Percentiles rank a stretch among this genome's conserved stretches.
phyloP scores from a whole-genome alignment of 2,888 invertebrate species.

The Eupithecia tripunctaria region DNA sequence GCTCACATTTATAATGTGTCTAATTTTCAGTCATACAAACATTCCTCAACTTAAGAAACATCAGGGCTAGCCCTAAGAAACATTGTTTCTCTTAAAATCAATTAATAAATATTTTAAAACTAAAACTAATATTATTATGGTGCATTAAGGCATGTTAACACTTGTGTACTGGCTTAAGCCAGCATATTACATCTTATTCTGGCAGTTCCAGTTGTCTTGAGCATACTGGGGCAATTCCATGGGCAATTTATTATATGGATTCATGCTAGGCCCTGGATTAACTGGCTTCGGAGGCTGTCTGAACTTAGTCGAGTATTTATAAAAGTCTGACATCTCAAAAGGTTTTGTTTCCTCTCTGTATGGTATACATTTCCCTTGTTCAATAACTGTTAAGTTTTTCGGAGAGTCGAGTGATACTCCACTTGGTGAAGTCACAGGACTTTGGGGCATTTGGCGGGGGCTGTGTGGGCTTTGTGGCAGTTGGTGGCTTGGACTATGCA shows the following conservation, averaged over 20 bases:
- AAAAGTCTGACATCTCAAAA: constrained; percentile 99
- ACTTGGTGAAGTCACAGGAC: constrained; percentile 73
- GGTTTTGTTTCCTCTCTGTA: constrained; percentile 97
- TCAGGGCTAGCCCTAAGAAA: background rate
- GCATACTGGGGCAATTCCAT: constrained; percentile 75
- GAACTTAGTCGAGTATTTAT: constrained; percentile 98
- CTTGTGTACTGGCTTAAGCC: background rate
- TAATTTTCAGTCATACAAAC: background rate
- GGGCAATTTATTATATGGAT: constrained; percentile 70
- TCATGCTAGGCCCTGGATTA: constrained; percentile 60
- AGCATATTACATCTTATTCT: constrained; percentile 45
- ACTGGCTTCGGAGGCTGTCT: constrained; percentile 84
- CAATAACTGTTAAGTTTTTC: constrained; percentile 92
- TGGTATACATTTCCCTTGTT: constrained; percentile 95
- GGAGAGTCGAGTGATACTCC: constrained; percentile 89
- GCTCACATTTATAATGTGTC: background rate
- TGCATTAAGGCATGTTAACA: background rate
- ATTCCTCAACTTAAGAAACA: background rate
- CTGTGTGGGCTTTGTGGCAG: constrained; percentile 65
- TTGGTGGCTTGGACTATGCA: constrained; percentile 64
- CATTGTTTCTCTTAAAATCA: background rate
- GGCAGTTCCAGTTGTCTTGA: constrained; percentile 76
- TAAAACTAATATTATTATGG: constrained; percentile 3
- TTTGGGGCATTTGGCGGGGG: constrained; percentile 67
- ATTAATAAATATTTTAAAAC: constrained; percentile 1